phyloP scores from a whole-genome alignment of 2,113 vertebrate genomes.

The Bettongia penicillata region DNA sequence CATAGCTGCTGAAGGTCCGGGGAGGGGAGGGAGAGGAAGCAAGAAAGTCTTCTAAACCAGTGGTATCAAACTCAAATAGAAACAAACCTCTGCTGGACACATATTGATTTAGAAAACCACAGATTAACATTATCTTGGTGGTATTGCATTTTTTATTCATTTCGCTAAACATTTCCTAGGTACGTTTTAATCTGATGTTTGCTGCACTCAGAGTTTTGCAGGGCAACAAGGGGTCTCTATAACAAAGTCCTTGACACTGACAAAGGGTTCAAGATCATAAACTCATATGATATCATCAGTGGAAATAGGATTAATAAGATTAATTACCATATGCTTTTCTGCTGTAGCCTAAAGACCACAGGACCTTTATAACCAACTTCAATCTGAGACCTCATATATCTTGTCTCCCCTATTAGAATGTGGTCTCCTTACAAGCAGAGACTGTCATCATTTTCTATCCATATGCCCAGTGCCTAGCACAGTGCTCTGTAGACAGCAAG shows the following conservation, averaged over 20 bases:
- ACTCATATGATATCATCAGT: background rate
- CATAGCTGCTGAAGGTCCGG: background rate
- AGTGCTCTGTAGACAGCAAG: background rate
- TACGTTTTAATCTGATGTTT: background rate
- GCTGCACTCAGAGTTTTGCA: too few species aligned
- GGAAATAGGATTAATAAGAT: background rate
- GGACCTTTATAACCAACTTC: background rate
- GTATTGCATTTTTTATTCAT: background rate
- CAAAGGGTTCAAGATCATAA: background rate
- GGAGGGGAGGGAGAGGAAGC: background rate
- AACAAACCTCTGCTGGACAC: background rate
- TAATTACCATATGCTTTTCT: background rate
- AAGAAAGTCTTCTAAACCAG: background rate
- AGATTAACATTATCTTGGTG: background rate
- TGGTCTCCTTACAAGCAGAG: background rate
- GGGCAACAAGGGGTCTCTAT: background rate
- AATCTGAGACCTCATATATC: background rate
- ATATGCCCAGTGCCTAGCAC: background rate
- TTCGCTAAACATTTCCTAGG: background rate
- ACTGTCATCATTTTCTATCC: background rate
- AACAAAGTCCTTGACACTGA: background rate
- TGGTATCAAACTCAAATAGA: background rate
- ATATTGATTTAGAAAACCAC: background rate
- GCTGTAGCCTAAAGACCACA: background rate
- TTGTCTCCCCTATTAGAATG: background rate